Evolutionary conservation across 2,888 invertebrate genomes (phyloP).

Genomic region (Mythimna lalbum): DNA sequence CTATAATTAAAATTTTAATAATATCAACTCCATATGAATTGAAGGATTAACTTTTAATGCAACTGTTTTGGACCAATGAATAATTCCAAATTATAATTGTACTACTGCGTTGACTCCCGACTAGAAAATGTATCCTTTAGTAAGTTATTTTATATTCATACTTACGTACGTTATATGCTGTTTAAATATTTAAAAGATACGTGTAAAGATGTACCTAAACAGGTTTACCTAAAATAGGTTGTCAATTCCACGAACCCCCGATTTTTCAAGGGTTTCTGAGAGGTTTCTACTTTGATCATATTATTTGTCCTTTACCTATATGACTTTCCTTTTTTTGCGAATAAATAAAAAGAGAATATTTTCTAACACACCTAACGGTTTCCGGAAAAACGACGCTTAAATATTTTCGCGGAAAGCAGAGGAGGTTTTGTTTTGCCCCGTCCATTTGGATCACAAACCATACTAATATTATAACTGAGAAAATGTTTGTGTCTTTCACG

Average conservation of each 20-base stretch:
- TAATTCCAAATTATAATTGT: constrained; percentile 1
- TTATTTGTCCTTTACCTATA: neutral
- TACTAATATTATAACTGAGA: too few species aligned
- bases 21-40: constrained; percentile 29
- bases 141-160: constrained; percentile 7
- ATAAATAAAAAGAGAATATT: neutral
- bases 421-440: neutral
- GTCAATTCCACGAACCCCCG: neutral
- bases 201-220: neutral
- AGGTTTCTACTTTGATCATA: constrained; percentile 11
- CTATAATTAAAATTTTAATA: constrained; percentile 55
- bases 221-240: constrained; percentile 1
- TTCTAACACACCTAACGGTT: neutral
- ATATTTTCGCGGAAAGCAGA: neutral
- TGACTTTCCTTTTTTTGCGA: neutral
- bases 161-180: neutral
- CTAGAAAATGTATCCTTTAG: constrained; percentile 29
- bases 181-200: constrained; percentile 29
- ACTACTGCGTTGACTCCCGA: neutral
- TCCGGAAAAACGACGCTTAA: neutral
- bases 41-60: constrained; percentile 35
- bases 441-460: too few species aligned
- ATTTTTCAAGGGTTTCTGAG: neutral
- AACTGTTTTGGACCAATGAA: constrained; percentile 29
- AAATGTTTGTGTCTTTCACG: too few species aligned